These are phyloP conservation scores for Patella pellucida DNA, from an alignment of 2,888 invertebrate species.

Conservation along the genomic window DNA sequence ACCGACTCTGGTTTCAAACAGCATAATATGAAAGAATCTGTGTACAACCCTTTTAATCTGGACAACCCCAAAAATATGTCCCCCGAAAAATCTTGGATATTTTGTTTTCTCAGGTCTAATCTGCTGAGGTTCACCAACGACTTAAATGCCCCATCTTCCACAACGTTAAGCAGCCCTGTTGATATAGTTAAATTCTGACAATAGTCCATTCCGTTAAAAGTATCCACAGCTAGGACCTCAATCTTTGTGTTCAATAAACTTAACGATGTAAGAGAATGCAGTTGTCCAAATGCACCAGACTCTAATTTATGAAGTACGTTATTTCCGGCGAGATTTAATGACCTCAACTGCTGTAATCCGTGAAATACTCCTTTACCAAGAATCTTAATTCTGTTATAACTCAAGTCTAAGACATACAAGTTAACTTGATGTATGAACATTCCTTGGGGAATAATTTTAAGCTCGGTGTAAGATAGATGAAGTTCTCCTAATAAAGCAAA, in stretches of 20 bases:
- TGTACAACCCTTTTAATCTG: conserved; percentile 18
- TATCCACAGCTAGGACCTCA: neutral
- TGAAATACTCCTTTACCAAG: neutral
- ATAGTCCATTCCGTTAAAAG: conserved; percentile 9
- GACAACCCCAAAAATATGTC: conserved; percentile 10
- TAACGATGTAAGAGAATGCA: conserved; percentile 2
- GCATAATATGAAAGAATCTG: conserved; percentile 19
- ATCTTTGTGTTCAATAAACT: conserved; percentile 10
- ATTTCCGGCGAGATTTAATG: conserved; percentile 15
- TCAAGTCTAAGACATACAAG: conserved; percentile 17
- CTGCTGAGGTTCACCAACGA: neutral
- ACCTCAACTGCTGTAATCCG: conserved; percentile 9
- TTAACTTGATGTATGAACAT: neutral
- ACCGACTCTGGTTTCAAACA: conserved; percentile 21
- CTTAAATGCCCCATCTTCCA: conserved; percentile 14
- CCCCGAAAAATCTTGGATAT: conserved; percentile 9
- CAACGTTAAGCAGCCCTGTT: neutral
- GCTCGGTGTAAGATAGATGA: neutral
- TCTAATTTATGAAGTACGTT: neutral
- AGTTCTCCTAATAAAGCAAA: neutral
- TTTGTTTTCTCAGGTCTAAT: conserved; percentile 1
- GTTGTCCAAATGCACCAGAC: neutral
- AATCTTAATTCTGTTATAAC: conserved; percentile 13
- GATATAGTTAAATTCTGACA: neutral
- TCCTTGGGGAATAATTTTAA: neutral